These are phyloP conservation scores for Drosophila setifemur DNA, from an alignment of 1,140 invertebrate genomes.

Conservation along the genomic window DNA sequence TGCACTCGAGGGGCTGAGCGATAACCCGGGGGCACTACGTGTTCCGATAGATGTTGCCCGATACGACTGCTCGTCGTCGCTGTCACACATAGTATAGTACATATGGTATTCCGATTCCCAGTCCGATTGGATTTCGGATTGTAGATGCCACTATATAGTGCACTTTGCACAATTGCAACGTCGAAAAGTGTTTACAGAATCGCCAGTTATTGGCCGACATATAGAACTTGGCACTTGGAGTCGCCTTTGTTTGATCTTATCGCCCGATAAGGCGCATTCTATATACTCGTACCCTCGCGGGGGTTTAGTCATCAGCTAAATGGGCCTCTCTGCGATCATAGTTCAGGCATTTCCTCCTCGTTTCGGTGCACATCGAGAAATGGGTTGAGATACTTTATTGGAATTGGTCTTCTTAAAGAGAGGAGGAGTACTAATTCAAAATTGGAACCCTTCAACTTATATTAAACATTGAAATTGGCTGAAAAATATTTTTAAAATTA, in stretches of 20 bases:
- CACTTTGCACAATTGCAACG: constrained; percentile 17
- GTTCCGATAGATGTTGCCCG: constrained; percentile 23
- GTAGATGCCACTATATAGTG: constrained; percentile 19
- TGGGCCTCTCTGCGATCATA: constrained; percentile 19
- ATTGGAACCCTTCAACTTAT: no score
- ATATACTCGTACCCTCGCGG: neutral
- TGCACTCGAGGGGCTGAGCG: constrained; percentile 3
- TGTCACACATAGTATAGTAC: neutral
- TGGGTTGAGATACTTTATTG: neutral
- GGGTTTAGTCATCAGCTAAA: constrained; percentile 30
- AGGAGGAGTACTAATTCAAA: no score
- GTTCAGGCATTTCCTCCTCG: constrained; percentile 26
- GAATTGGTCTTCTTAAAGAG: neutral
- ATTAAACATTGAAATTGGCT: no score
- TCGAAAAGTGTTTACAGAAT: constrained; percentile 42
- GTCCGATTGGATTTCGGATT: neutral
- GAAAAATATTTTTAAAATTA: no score
- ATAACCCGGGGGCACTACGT: constrained; percentile 28
- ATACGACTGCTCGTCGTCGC: constrained; percentile 13
- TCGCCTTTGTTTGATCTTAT: constrained; percentile 58
- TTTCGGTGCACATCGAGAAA: neutral
- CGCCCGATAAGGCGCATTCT: constrained; percentile 36
- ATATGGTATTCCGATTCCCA: constrained; percentile 14
- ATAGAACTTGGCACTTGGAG: constrained; percentile 51
- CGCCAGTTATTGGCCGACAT: constrained; percentile 36